phyloP scores from a whole-genome alignment of 2,797 vertebrate genomes.

The Sarcophilus harrisii region DNA sequence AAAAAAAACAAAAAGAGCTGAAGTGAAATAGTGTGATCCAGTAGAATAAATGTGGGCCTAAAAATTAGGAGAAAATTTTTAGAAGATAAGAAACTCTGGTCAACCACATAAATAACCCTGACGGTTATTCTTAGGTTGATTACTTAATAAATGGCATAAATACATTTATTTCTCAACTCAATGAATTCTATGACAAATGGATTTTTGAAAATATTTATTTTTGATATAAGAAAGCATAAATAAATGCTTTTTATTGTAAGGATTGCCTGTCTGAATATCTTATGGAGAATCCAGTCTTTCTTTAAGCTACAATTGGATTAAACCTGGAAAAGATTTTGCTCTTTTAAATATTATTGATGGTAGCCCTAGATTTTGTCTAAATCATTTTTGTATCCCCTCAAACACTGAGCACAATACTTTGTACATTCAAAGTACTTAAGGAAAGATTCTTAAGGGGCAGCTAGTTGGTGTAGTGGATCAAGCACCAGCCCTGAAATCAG shows the following conservation, averaged over 20 bases:
- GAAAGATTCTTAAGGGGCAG: no score
- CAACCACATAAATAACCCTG: background rate
- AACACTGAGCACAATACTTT: background rate
- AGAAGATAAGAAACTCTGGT: background rate
- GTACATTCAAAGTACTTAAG: background rate
- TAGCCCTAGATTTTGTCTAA: background rate
- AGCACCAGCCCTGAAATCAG: no score
- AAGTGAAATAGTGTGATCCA: background rate
- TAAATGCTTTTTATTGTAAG: background rate
- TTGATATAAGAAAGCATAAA: background rate
- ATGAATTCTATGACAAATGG: background rate
- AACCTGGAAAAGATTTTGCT: background rate
- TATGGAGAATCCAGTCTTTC: background rate
- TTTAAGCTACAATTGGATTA: background rate
- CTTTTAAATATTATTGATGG: background rate
- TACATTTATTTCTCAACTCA: background rate
- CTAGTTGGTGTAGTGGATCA: no score
- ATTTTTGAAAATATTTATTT: background rate
- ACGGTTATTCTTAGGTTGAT: background rate
- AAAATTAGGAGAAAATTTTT: background rate
- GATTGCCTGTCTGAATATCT: background rate
- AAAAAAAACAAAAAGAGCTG: background rate
- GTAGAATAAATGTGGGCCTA: background rate
- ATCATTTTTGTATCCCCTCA: background rate
- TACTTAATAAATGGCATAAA: background rate